Base-by-base conservation (phyloP, 1,140 invertebrate species). In the Aphelenchoides fujianensis region DNA sequence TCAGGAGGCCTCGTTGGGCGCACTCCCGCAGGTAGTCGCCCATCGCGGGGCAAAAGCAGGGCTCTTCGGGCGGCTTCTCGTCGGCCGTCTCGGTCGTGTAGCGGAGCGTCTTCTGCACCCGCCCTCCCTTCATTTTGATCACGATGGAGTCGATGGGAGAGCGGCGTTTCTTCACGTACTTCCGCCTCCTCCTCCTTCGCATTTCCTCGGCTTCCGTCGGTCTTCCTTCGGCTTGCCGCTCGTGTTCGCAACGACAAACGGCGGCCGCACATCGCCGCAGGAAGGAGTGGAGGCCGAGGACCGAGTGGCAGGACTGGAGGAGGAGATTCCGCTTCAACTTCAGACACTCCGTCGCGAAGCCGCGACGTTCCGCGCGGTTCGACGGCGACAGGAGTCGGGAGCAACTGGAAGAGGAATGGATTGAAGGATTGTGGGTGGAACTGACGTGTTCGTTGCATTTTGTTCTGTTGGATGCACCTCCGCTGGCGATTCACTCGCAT, bases 1-100 rank as follows among this genome's bases (percentile, higher is more conserved):
- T 66, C 34, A 66, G 32, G 12, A 66, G 63, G 1, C 63, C 63
- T 12, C 63, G 12, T 34, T 12, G 16, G 0, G 63, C 63, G 7
- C 63, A 66, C 53, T 66, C 34, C 53, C 32, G 32, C 37, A 66
- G 36, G 53, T 66, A 66, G 31, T 30, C 36, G 12, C 53, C 23
- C 2, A 66, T 66, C 1, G 34, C 9, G 23, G 2, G 1, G 34
- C 63, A 66, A 37, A 41, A 66, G 7, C 63, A 66, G 7, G 63
- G 63, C 32, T 34, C 34, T 37, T 2, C 28, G 32, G 12, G 3
- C 16, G 27, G 0, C 12, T 16, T 19, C 7, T 5, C 34, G 28
- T 16, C 28, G 19, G 23, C 41, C 12, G 41, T 48, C 23, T 48
- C 41, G 23, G 41, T 12, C 12, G 23, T 48, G 12, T 48, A 12